These are phyloP conservation scores for Drosophila chauvacae DNA, from an alignment of 1,140 invertebrate species.

Conservation along the genomic window DNA sequence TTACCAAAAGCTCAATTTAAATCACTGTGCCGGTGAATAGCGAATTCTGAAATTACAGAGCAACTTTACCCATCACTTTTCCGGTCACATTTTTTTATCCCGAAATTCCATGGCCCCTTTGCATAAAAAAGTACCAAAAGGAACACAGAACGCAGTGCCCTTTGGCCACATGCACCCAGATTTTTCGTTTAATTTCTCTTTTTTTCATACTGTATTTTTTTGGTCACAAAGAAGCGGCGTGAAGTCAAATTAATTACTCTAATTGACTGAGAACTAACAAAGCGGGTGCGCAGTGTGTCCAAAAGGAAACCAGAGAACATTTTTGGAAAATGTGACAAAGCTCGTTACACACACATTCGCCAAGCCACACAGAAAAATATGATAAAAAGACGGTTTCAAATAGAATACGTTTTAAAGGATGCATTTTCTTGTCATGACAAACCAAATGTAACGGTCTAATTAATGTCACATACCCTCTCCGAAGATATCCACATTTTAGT, in stretches of 20 bases:
- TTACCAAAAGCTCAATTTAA: slow-evolving; percentile 12
- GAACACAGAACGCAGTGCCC: neutral
- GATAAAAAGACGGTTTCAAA: neutral
- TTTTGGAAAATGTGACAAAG: neutral
- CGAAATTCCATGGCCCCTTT: neutral
- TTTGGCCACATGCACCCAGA: slow-evolving; percentile 8
- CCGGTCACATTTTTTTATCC: slow-evolving; percentile 8
- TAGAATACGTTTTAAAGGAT: slow-evolving; percentile 5
- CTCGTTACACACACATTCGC: neutral
- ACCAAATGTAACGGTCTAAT: neutral
- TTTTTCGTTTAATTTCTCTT: slow-evolving; percentile 8
- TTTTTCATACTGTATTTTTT: slow-evolving; percentile 4
- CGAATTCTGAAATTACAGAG: slow-evolving; percentile 20
- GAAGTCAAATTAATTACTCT: slow-evolving; percentile 69
- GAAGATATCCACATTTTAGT: neutral
- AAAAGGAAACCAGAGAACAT: slow-evolving; percentile 12
- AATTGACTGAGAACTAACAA: slow-evolving; percentile 67
- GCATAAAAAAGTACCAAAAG: slow-evolving; percentile 1
- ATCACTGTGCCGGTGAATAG: neutral
- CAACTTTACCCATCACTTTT: slow-evolving; percentile 11
- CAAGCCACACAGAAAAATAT: slow-evolving; percentile 2
- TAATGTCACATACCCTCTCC: neutral
- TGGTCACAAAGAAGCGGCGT: slow-evolving; percentile 31
- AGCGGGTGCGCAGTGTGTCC: slow-evolving; percentile 31
- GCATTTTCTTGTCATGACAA: neutral